phyloP scores from a whole-genome alignment of 2,113 vertebrate genomes.

The Forbesichthys papilliferus region DNA sequence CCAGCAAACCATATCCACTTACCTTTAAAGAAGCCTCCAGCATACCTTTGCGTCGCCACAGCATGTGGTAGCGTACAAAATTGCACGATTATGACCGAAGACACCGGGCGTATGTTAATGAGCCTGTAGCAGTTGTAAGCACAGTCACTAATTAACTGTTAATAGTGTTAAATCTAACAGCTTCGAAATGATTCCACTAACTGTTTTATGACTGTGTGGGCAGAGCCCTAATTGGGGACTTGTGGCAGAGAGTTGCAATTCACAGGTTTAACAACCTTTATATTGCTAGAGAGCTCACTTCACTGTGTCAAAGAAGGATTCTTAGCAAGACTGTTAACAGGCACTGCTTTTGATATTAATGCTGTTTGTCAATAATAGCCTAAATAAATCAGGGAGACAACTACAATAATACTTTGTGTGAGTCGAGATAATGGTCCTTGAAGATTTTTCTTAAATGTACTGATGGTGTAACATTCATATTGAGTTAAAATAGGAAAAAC shows the following conservation, averaged over 20 bases:
- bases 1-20: neutral
- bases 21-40: neutral
- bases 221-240: slow-evolving; percentile 78
- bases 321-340: slow-evolving; percentile 8
- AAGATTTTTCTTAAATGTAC: no score
- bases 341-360: neutral
- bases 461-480: neutral
- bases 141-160: slow-evolving; percentile 79
- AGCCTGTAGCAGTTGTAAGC: slow-evolving; percentile 55
- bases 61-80: slow-evolving; percentile 11
- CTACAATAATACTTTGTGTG: no score
- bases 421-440: no score
- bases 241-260: slow-evolving; percentile 66
- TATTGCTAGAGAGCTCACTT: slow-evolving; percentile 37
- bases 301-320: slow-evolving; percentile 25
- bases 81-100: slow-evolving; percentile 1
- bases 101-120: slow-evolving; percentile 67
- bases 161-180: slow-evolving; percentile 78
- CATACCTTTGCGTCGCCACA: slow-evolving; percentile 27
- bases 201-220: slow-evolving; percentile 79
- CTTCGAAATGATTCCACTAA: slow-evolving; percentile 77
- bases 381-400: slow-evolving; percentile 47
- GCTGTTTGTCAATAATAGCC: slow-evolving; percentile 36
- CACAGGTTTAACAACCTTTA: slow-evolving; percentile 67
- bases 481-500: neutral